Conservation (phyloP, 1,140 invertebrate genomes). For the Trissolcus basalis region DNA sequence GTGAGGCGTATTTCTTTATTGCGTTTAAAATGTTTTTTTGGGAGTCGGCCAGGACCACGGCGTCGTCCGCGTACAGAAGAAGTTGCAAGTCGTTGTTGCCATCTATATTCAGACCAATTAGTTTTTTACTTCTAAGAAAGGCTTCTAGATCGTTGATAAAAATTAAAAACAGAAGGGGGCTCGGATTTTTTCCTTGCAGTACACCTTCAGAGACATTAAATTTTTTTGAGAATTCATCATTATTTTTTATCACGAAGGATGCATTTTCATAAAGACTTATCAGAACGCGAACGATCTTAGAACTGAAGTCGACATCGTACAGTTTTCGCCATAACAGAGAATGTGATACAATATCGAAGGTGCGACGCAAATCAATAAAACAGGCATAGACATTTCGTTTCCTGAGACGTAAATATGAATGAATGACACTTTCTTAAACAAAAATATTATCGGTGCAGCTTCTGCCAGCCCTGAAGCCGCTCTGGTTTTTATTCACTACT, state of each 20-base stretch:
- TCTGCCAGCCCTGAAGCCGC: constrained; percentile 2
- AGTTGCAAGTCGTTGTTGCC: neutral
- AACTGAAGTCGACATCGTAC: neutral
- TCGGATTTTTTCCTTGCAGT: neutral
- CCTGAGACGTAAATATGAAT: neutral
- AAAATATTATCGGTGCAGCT: constrained; percentile 18
- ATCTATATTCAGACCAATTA: constrained; percentile 5
- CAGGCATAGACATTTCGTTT: neutral
- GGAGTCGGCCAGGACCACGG: constrained; percentile 2
- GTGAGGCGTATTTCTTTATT: neutral
- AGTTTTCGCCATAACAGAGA: constrained; percentile 2
- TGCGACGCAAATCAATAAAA: constrained; percentile 2
- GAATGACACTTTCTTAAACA: neutral
- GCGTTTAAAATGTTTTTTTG: neutral
- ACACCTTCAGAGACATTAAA: constrained; percentile 1
- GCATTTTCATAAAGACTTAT: constrained; percentile 1
- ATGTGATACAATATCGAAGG: neutral
- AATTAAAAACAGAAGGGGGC: constrained; percentile 2
- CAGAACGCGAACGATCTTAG: neutral
- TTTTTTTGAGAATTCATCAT: neutral
- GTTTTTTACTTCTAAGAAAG: neutral
- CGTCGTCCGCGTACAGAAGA: constrained; percentile 12
- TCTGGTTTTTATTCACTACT: neutral
- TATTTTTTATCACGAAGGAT: neutral
- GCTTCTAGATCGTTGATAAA: constrained; percentile 1